These are phyloP conservation scores for Phodopus roborovskii DNA, from an alignment of 2,113 vertebrate species.

Conservation along the genomic window DNA sequence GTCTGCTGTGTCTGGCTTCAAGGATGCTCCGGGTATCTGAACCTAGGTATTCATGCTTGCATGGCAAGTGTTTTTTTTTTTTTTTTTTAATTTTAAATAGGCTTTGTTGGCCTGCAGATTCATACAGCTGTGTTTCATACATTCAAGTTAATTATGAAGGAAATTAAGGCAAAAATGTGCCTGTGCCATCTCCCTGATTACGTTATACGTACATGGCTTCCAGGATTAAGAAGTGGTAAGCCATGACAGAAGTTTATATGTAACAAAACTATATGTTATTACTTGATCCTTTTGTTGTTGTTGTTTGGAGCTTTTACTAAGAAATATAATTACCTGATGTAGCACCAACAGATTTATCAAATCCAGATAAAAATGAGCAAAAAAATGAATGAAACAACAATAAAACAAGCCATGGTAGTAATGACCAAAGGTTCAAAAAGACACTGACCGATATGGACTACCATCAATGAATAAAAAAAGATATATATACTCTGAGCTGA, in stretches of 20 bases:
- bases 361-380: constrained; percentile 37
- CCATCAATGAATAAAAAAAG: constrained; percentile 43
- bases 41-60: neutral
- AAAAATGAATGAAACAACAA: constrained; percentile 27
- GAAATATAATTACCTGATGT: constrained; percentile 43
- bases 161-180: constrained; percentile 36
- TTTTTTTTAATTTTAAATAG: neutral
- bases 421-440: constrained; percentile 55
- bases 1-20: neutral
- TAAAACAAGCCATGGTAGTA: constrained; percentile 50
- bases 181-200: constrained; percentile 30
- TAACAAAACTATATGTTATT: constrained; percentile 11
- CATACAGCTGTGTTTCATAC: neutral
- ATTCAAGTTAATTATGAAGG: constrained; percentile 43
- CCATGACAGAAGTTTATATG: neutral
- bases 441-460: constrained; percentile 28
- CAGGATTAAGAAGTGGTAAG: constrained; percentile 23
- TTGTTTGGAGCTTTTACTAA: constrained; percentile 2
- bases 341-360: constrained; percentile 43
- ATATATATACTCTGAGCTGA: neutral
- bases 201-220: constrained; percentile 27
- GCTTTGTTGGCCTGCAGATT: constrained; percentile 24
- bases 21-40: neutral
- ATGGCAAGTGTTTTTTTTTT: neutral
- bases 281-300: neutral